Conservation (phyloP, 2,888 invertebrate genomes). For the Euplagia quadripunctaria region DNA sequence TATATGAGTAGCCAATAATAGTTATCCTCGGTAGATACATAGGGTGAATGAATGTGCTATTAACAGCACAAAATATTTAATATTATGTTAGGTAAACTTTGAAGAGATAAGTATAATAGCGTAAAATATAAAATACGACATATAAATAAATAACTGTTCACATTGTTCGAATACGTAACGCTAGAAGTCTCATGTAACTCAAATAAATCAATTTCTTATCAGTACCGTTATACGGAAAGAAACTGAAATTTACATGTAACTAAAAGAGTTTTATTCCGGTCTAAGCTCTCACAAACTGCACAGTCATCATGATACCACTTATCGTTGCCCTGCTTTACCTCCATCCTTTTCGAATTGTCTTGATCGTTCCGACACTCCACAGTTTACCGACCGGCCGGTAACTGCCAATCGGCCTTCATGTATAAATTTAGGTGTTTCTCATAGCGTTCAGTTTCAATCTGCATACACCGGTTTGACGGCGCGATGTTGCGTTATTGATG, state of each 20-base stretch:
- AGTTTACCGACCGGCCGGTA: constrained; percentile 31
- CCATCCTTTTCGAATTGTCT: constrained; percentile 37
- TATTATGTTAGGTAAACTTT: no score
- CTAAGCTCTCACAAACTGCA: constrained; percentile 32
- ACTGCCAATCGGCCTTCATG: constrained; percentile 42
- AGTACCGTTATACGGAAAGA: neutral
- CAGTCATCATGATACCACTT: constrained; percentile 39
- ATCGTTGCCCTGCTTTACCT: constrained; percentile 24
- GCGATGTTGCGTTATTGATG: constrained; percentile 42
- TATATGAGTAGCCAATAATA: no score
- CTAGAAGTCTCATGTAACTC: neutral
- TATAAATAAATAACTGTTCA: neutral
- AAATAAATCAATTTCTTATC: constrained; percentile 12
- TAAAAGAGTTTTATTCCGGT: constrained; percentile 23
- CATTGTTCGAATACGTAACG: neutral
- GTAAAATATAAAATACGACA: neutral
- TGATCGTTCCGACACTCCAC: constrained; percentile 30
- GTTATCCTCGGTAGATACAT: no score
- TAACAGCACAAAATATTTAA: no score
- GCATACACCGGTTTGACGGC: constrained; percentile 35
- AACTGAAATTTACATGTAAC: constrained; percentile 17
- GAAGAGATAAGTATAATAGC: no score
- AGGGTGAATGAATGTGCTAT: no score
- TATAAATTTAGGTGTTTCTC: constrained; percentile 36
- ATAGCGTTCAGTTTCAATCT: constrained; percentile 45